Conservation (phyloP, 2,797 vertebrate genomes). For the Synaphobranchus kaupii region DNA sequence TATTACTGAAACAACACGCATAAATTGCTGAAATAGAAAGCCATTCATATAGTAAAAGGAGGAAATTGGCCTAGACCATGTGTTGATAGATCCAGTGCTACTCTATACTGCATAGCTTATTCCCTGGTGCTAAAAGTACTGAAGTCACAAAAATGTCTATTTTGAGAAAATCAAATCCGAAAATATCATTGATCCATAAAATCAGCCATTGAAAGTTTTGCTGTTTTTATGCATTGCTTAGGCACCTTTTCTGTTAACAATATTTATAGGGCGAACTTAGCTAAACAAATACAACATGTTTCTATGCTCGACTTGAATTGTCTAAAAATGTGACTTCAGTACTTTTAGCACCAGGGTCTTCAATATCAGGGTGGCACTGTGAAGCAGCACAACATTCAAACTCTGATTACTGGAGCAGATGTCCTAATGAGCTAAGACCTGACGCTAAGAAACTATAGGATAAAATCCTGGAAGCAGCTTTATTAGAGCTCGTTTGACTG, state of each 20-base stretch:
- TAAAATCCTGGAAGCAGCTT: conserved; percentile 55
- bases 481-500: conserved; percentile 54
- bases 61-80: background rate
- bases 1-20: background rate
- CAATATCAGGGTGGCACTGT: background rate
- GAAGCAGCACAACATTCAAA: conserved; percentile 39
- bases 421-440: background rate
- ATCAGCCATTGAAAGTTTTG: no score
- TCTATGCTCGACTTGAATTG: no score
- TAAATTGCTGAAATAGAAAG: background rate
- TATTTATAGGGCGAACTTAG: no score
- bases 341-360: no score
- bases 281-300: no score
- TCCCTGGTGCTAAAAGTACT: no score
- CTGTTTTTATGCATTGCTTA: no score
- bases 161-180: no score
- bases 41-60: background rate
- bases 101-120: conserved; percentile 19
- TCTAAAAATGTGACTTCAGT: no score
- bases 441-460: conserved; percentile 47
- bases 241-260: no score
- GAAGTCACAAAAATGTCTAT: no score
- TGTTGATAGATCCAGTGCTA: background rate
- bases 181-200: no score
- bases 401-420: conserved; percentile 42